Evolutionary conservation across 2,888 invertebrate genomes (phyloP), one percentile per base, ranked within the genome.

Genomic region (Ennomos fuscantarius): DNA sequence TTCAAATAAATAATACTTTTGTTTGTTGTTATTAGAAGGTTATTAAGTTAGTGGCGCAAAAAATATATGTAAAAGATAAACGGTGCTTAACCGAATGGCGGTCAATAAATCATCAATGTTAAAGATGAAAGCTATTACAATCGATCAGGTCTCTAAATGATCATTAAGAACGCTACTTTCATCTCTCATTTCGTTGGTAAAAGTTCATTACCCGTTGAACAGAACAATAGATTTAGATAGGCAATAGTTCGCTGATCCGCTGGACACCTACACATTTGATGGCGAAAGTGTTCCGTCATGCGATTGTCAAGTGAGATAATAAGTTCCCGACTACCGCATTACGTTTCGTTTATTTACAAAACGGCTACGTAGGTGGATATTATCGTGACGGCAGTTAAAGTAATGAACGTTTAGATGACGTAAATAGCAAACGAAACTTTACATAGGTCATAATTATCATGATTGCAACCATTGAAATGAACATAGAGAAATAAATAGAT

Each of bases 251-350:
- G 67, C 60, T 71, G 80, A 80, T 79, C 72, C 68, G 72, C 70
- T 80, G 81, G 77, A 78, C 82, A 77, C 81, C 80, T 78, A 81
- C 80, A 69, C 68, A 65, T 55, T 63, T 63, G 70, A 74, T 65
- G 68, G 86, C 74, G 87, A 88, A 88, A 87, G 87, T 85, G 78
- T 81, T 82, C 70, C 66, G 70, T 74, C 72, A 70, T 66, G 62
- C 55, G 66, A 71, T 72, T 76, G 77, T 77, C 74, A 64, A 73
- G 66, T 74, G 12, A 34, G 43, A 57, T 55, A 62, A 53, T 44
- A 81, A 78, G 81, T 82, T 79, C 73, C 78, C 69, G 73, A 75
- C 76, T 74, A 80, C 81, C 64, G 75, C 72, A 76, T 81, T 83
- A 83, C 81, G 80, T 72, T 65, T 61, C 58, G 60, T 51, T 53